phyloP scores from a whole-genome alignment of 2,888 invertebrate genomes.

The Thysanoteuthis rhombus region DNA sequence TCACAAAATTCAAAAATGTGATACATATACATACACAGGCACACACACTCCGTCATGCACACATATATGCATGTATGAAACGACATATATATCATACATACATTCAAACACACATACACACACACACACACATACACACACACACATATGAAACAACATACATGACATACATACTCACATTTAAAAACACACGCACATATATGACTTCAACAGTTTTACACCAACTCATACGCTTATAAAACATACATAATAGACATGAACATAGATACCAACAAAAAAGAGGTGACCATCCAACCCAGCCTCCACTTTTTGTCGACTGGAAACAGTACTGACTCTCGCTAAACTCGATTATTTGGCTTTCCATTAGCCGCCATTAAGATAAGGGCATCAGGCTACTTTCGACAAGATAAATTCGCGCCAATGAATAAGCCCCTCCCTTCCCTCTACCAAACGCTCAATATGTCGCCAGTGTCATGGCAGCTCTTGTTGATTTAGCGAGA shows the following conservation, averaged over 20 bases:
- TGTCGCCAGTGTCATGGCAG: not conserved
- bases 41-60: too few relatives aligned
- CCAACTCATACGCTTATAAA: not conserved
- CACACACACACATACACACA: too few relatives aligned
- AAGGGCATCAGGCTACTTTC: not conserved
- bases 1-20: not conserved
- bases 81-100: too few relatives aligned
- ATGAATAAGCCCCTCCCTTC: not conserved
- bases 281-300: not conserved
- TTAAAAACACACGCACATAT: too few relatives aligned
- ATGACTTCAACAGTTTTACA: too few relatives aligned
- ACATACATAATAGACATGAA: not conserved
- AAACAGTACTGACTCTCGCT: not conserved
- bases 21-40: too few relatives aligned
- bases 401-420: conserved; percentile 12
- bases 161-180: too few relatives aligned
- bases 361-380: not conserved
- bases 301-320: not conserved
- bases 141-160: too few relatives aligned
- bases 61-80: too few relatives aligned
- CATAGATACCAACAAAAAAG: not conserved
- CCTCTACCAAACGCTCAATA: not conserved
- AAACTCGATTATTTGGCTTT: not conserved
- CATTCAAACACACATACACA: too few relatives aligned
- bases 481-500: not conserved